Evolutionary conservation across 2,113 vertebrate species (phyloP).

Genomic region (Vombatus ursinus): DNA sequence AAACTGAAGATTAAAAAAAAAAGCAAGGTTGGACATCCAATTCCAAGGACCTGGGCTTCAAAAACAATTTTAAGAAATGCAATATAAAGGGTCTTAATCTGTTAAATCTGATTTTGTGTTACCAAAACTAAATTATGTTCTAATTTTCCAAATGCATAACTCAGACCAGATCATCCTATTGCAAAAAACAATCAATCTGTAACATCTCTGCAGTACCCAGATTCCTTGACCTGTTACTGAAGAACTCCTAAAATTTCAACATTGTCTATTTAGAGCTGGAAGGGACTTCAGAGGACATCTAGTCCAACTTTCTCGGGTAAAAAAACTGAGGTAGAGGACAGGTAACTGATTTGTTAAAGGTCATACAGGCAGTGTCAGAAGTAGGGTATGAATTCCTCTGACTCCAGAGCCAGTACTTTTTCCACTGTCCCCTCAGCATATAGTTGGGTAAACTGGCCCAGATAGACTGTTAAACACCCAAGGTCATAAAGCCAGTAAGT

Average conservation of each 20-base stretch:
- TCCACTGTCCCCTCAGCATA: neutral
- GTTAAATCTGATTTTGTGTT: neutral
- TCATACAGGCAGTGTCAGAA: neutral
- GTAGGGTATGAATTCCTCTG: neutral
- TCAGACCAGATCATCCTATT: neutral
- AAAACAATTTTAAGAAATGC: constrained; percentile 16
- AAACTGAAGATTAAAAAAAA: neutral
- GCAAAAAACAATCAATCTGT: neutral
- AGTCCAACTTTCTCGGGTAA: neutral
- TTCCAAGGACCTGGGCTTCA: neutral
- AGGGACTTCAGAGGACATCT: neutral
- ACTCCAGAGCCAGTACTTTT: neutral
- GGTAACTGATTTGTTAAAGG: neutral
- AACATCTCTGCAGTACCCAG: neutral
- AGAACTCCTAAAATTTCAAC: neutral
- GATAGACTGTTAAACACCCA: neutral
- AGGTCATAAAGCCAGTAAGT: neutral
- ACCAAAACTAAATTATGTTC: neutral
- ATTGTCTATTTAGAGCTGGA: neutral
- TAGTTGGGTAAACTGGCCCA: neutral
- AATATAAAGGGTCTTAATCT: neutral
- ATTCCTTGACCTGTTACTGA: neutral
- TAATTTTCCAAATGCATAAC: neutral
- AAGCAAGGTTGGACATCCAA: neutral
- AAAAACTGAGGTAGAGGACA: neutral